Conservation (phyloP, 2,888 invertebrate species). For the Anthophora plumipes region DNA sequence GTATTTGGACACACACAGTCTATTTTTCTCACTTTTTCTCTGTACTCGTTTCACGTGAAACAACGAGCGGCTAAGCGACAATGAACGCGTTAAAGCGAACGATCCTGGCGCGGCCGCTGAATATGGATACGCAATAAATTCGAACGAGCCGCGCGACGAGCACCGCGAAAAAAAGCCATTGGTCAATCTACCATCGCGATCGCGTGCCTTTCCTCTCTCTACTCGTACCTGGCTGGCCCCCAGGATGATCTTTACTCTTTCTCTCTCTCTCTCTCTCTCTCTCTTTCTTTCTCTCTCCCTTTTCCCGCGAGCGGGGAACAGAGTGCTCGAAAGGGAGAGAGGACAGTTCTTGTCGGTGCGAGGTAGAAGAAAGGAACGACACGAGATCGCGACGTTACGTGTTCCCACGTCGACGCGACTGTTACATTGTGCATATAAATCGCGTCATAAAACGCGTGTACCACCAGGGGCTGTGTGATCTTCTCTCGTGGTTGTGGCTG, state of each 20-base stretch:
- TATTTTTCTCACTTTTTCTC: no score
- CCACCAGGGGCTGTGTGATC: conserved; percentile 45
- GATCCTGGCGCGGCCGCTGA: conserved; percentile 19
- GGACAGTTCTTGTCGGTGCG: conserved; percentile 39
- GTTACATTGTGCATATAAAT: conserved; percentile 70
- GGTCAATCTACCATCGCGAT: conserved; percentile 49
- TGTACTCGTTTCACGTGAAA: conserved; percentile 10
- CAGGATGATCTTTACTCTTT: conserved; percentile 35
- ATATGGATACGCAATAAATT: conserved; percentile 48
- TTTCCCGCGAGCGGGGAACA: not conserved
- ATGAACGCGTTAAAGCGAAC: conserved; percentile 25
- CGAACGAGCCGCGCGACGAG: conserved; percentile 20
- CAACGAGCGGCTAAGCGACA: conserved; percentile 19
- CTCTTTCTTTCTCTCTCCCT: no score
- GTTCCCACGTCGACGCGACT: conserved; percentile 65
- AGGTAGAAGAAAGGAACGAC: conserved; percentile 54
- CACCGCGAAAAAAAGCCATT: conserved; percentile 34
- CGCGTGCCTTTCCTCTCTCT: conserved; percentile 46
- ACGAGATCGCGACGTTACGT: conserved; percentile 53
- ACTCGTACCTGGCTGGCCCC: not conserved
- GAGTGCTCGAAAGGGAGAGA: not conserved
- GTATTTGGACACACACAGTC: no score
- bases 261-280: no score
- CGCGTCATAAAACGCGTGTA: conserved; percentile 71
- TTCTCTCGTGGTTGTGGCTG: conserved; percentile 13